These are phyloP conservation scores for Rutilus rutilus DNA, from an alignment of 2,113 vertebrate species.

Conservation along the genomic window DNA sequence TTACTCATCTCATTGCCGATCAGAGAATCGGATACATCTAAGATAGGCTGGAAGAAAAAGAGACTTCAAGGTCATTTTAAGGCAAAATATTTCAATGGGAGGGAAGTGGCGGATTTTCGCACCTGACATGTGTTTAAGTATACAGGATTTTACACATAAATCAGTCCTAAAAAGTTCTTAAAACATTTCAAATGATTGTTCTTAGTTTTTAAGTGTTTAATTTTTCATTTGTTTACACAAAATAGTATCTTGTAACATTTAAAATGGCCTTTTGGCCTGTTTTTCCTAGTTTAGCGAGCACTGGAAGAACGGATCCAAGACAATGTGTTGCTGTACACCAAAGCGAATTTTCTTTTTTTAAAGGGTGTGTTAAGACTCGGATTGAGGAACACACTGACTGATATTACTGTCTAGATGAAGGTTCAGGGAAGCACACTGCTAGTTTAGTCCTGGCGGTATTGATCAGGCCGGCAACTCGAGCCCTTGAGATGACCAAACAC, in stretches of 20 bases:
- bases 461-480: constrained; percentile 27
- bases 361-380: not conserved
- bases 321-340: not conserved
- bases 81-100: not conserved
- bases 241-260: not conserved
- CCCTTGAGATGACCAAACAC: constrained; percentile 47
- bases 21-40: constrained; percentile 2
- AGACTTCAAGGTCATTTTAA: constrained; percentile 9
- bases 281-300: not conserved
- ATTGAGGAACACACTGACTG: not conserved
- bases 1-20: not conserved
- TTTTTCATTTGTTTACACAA: not conserved
- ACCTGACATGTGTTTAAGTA: not conserved
- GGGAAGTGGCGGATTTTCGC: not conserved
- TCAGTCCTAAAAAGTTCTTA: not conserved
- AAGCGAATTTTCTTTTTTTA: not conserved
- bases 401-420: constrained; percentile 28
- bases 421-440: constrained; percentile 27
- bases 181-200: not conserved
- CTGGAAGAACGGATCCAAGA: not conserved
- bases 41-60: not conserved
- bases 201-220: not conserved
- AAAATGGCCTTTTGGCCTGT: not conserved
- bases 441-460: constrained; percentile 44
- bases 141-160: not conserved